Conservation (phyloP, 2,113 vertebrate genomes). For the Genyomyrus donnyi region DNA sequence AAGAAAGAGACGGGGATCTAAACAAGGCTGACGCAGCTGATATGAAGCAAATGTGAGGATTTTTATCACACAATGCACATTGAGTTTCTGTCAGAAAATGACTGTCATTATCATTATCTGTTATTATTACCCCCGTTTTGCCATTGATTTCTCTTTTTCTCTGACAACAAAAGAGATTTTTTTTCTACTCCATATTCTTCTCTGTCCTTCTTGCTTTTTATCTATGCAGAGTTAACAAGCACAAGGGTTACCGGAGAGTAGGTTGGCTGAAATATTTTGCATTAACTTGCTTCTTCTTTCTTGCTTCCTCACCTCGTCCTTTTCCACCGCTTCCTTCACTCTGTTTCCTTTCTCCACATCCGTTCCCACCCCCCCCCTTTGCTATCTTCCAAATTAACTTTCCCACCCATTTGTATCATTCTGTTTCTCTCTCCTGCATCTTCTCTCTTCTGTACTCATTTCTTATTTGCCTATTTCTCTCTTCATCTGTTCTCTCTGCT, state of each 20-base stretch:
- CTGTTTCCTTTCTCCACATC: background rate
- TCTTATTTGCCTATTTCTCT: background rate
- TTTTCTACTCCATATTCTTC: slow-evolving; percentile 17
- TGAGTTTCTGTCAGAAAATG: slow-evolving; percentile 41
- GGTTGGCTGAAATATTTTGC: background rate
- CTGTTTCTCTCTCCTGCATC: background rate
- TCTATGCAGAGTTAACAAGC: background rate
- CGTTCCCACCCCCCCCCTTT: too few relatives aligned
- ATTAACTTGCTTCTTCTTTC: background rate
- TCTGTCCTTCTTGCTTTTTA: background rate
- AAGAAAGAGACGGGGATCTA: slow-evolving; percentile 23
- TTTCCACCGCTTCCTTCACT: background rate
- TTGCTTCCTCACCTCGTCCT: background rate
- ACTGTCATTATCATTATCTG: slow-evolving; percentile 48
- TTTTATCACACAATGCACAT: slow-evolving; percentile 45
- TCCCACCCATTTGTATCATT: background rate
- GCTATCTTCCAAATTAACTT: background rate
- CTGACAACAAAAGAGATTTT: slow-evolving; percentile 37
- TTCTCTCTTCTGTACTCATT: background rate
- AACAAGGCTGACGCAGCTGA: slow-evolving; percentile 36
- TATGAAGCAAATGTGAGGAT: slow-evolving; percentile 47
- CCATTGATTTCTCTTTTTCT: slow-evolving; percentile 40
- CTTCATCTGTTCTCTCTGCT: background rate
- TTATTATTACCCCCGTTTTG: slow-evolving; percentile 51
- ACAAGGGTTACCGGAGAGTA: background rate